phyloP scores from a whole-genome alignment of 2,113 vertebrate genomes.

The Calonectris borealis region DNA sequence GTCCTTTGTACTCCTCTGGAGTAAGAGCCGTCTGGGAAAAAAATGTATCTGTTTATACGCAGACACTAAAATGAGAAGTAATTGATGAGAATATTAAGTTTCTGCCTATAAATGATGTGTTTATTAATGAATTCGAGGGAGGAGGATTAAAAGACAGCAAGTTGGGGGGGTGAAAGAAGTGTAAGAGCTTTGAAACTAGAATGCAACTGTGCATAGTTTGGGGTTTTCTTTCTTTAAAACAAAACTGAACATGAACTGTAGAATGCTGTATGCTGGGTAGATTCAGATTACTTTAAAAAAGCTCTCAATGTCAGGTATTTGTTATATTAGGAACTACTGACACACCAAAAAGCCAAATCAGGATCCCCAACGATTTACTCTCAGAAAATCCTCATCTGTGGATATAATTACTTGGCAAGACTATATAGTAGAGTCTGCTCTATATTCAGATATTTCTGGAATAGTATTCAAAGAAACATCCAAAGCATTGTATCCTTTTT shows the following conservation, averaged over 20 bases:
- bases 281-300: background rate
- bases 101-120: background rate
- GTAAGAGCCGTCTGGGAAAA: background rate
- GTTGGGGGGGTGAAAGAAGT: background rate
- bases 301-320: background rate
- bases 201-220: background rate
- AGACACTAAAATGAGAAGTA: background rate
- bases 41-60: background rate
- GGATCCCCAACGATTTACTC: background rate
- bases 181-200: background rate
- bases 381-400: background rate
- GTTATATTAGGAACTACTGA: background rate
- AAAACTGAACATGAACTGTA: background rate
- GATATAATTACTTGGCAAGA: background rate
- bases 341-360: background rate
- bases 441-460: background rate
- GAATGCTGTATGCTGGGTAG: background rate
- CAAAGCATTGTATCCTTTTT: background rate
- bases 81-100: background rate
- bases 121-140: background rate
- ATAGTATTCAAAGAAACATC: background rate
- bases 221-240: background rate
- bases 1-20: slow-evolving; percentile 58
- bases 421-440: background rate
- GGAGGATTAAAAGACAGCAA: background rate